phyloP scores from a whole-genome alignment of 1,140 invertebrate species.

The Papilio polyxenes region DNA sequence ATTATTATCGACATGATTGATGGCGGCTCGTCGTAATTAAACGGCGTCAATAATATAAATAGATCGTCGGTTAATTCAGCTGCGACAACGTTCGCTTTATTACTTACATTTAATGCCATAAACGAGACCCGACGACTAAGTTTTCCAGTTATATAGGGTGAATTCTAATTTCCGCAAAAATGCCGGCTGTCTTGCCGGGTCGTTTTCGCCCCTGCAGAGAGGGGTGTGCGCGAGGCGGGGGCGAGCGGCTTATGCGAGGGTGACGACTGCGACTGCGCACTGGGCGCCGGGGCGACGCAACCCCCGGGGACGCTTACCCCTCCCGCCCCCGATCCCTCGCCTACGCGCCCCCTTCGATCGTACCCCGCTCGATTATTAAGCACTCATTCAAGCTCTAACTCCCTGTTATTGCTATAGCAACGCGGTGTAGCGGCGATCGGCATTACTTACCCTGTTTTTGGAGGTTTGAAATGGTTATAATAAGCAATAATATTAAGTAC shows the following conservation, averaged over 20 bases:
- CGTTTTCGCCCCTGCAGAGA: constrained; percentile 70
- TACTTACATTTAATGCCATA: constrained; percentile 22
- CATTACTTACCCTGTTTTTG: neutral
- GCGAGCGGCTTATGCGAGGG: constrained; percentile 49
- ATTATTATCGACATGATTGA: constrained; percentile 48
- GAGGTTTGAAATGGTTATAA: constrained; percentile 29
- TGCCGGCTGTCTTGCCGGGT: constrained; percentile 59
- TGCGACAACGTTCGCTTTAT: constrained; percentile 33
- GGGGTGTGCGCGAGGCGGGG: constrained; percentile 51
- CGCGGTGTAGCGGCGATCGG: constrained; percentile 32
- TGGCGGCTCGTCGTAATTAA: neutral
- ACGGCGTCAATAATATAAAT: constrained; percentile 33
- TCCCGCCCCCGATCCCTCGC: constrained; percentile 45
- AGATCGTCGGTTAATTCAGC: constrained; percentile 3
- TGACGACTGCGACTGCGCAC: constrained; percentile 64
- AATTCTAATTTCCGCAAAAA: constrained; percentile 77
- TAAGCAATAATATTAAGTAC: constrained; percentile 48
- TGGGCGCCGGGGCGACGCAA: constrained; percentile 44
- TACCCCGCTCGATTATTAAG: constrained; percentile 68
- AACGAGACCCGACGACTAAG: constrained; percentile 36
- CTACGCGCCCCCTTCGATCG: constrained; percentile 49
- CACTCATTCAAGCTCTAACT: constrained; percentile 68
- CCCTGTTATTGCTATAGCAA: constrained; percentile 57
- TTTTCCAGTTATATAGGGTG: constrained; percentile 54
- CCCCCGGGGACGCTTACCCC: constrained; percentile 59